Evolutionary conservation across 2,888 invertebrate genomes (phyloP), one percentile per base, ranked within the genome.

Genomic region (Caenorhabditis sp.): DNA sequence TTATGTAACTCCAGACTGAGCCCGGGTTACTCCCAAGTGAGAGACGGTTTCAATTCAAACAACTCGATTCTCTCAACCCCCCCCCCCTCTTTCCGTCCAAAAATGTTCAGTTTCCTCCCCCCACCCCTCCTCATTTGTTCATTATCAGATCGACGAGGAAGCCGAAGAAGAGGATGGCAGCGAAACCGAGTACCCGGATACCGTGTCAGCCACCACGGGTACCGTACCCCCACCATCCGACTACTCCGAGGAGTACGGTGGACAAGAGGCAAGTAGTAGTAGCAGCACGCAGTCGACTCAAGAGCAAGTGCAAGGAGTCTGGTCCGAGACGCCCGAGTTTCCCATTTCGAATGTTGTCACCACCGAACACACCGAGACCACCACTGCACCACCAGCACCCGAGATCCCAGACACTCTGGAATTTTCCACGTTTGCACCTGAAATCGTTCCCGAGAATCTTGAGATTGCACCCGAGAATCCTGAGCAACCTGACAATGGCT

Each of bases 91-190:
- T 51, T 35, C 51, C 31, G 1, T 24, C 22, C 38, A 38, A 19
- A 3, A n/a, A 16, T 22, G 49, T 16, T 44, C 28, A 16, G 44
- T 63, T 58, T 56, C 31, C 19, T 38, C 58, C 38, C 54, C 24
- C 54, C 10, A 51, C 12, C n/a, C 47, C 47, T 0, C 0, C n/a
- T n/a, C n/a, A n/a, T n/a, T n/a, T n/a, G 14, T 47, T 12, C 47
- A 47, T n/a, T 54, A 26, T 26, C 54, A 82, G 82, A 69, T 79
- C 58, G 79, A 82, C 73, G 82, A 82, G 82, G 82, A 82, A 73
- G 41, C 51, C 63, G 77, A 77, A 41, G 76, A 77, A 26, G 79
- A 72, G 2, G 74, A 77, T n/a, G n/a, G n/a, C n/a, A n/a, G n/a
- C 14, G 81, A 69, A 38, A 54, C 58, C 24, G 80, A 82, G 16